Evolutionary conservation across 2,888 invertebrate species (phyloP), one percentile per base, ranked within the genome.

Genomic region (Chrysolina americana): DNA sequence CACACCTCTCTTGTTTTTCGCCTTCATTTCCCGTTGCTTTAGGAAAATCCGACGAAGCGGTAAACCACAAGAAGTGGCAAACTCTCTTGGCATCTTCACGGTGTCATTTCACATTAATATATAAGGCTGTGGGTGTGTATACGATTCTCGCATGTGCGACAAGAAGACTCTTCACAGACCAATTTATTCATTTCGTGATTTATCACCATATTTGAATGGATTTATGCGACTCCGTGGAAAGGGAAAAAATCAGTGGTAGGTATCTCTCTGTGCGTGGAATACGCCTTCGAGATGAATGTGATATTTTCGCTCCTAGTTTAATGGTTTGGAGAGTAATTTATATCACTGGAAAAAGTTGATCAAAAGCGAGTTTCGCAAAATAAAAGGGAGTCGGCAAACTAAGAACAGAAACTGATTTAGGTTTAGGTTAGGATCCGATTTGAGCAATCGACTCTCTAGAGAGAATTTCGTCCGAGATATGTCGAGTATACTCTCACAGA

Each of bases 51-150:
- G 78, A 71, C 78, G 79, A 76, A 74, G 79, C 76, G 79, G 80
- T 75, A 78, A 78, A 77, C 79, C 78, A 76, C 80, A 75, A 79
- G 79, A 76, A 80, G 76, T 80, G 79, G 79, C 81, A 81, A 80
- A 80, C 75, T 74, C 78, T 79, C 76, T 75, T 76, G 75, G 76
- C 73, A 76, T 79, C 79, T 79, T 79, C 77, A 71, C 71, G 70
- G 76, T 81, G 80, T 81, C 80, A 80, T 71, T 77, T 81, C 77
- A 76, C 81, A 76, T 81, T 81, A 81, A 81, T 80, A 81, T 81
- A 81, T 79, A 79, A 36, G 69, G 36, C 70, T 77, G 79, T 75
- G 75, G 76, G 79, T 77, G 79, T 77, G 77, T 75, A 70, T 78
- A 74, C 62, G 75, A 65, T 70, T 78, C 73, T 53, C 63, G 73